Conservation (phyloP, 92 coral and sea anemone genomes). For the Actinernus sp. region DNA sequence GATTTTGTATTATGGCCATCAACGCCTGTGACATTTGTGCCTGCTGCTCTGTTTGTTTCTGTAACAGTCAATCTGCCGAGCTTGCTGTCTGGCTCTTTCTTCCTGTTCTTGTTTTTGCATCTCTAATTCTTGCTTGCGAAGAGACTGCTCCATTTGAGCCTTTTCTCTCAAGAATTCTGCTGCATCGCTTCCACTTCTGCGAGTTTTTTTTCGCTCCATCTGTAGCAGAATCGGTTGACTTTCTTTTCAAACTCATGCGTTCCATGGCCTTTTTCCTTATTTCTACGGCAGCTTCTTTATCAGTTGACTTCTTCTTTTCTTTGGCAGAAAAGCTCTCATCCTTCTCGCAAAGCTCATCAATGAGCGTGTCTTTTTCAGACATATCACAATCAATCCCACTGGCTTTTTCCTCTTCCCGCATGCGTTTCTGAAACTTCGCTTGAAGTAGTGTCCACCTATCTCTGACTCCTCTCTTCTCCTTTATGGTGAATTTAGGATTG, state of each 20-base stretch:
- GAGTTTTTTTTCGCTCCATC: slow-evolving; percentile 31
- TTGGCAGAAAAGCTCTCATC: slow-evolving; percentile 39
- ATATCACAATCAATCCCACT: slow-evolving; percentile 64
- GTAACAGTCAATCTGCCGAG: neutral
- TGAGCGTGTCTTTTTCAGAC: slow-evolving; percentile 57
- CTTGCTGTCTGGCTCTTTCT: slow-evolving; percentile 3
- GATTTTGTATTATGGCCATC: slow-evolving; percentile 1
- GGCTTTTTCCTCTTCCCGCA: slow-evolving; percentile 54
- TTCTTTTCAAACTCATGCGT: slow-evolving; percentile 25
- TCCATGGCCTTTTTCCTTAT: slow-evolving; percentile 62
- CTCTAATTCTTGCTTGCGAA: too few relatives aligned
- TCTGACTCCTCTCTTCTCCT: slow-evolving; percentile 56
- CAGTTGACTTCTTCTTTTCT: slow-evolving; percentile 37
- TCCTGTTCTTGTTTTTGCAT: neutral
- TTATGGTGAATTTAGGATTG: slow-evolving; percentile 41
- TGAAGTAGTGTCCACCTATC: slow-evolving; percentile 56
- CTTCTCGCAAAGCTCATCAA: slow-evolving; percentile 52
- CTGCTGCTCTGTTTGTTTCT: neutral
- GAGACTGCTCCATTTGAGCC: slow-evolving; percentile 25
- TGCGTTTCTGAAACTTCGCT: slow-evolving; percentile 48
- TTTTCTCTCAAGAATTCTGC: slow-evolving; percentile 63
- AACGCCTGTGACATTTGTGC: neutral
- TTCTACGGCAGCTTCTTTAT: slow-evolving; percentile 57
- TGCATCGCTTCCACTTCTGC: slow-evolving; percentile 41
- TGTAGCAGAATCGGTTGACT: too few relatives aligned